Base-by-base conservation (phyloP, 2,797 vertebrate genomes). In the Eupleurogrammus muticus region DNA sequence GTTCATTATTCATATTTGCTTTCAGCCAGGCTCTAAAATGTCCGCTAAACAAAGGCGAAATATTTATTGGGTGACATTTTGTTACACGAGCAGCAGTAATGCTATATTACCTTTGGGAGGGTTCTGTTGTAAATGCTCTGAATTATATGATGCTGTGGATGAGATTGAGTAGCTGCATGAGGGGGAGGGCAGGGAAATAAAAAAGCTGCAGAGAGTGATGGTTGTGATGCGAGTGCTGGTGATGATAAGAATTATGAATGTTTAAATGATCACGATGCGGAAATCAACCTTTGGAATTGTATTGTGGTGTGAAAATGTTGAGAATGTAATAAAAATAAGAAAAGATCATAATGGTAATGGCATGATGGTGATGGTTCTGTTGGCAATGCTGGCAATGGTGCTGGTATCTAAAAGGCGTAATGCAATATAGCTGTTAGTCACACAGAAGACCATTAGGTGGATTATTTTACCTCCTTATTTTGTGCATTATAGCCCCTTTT, bases 41-140 rank as follows among this genome's bases (percentile, higher is more conserved):
- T 74, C 71, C 2, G 2, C 73, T 72, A 73, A 78, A 85, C 62
- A 77, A 48, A 80, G 55, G 56, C 44, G 69, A 81, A 53, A 61
- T 85, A 51, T 87, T 87, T 80, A 81, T 74, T 68, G 68, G 62
- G 40, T 72, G 68, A 79, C 84, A 74, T 76, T 82, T 71, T 71
- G 72, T 69, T 70, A 76, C 75, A 75, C 8, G 14, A 54, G 44
- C 42, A 36, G 65, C 51, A 44, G 21, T 84, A 80, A 65, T 23
- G 59, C 70, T 78, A 34, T 36, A 81, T 75, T 54, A 70, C 62
- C 53, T 59, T 47, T 47, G 65, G 74, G 77, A 80, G 62, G 17
- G 51, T 42, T 60, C 12, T 61, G 67, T 67, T 73, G 40, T 84
- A 66, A 79, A 79, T 24, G 67, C 54, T 61, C 1, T 60, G 76